These are phyloP conservation scores for Pempheris klunzingeri DNA, from an alignment of 2,797 vertebrate genomes.

Conservation along the genomic window DNA sequence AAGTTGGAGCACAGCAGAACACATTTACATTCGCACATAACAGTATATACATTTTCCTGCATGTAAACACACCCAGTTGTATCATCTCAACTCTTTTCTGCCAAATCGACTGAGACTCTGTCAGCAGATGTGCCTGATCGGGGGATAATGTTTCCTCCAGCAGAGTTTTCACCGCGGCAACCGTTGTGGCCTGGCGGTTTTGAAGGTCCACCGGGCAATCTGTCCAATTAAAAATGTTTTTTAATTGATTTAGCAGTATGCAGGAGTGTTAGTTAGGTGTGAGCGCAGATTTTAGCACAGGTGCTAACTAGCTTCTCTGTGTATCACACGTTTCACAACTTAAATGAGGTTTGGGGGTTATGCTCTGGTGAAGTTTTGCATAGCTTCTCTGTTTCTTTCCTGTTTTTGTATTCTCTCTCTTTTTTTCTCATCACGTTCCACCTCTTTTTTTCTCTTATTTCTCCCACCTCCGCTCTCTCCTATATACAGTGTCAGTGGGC, in stretches of 20 bases:
- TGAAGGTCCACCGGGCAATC: slow-evolving; percentile 60
- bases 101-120: slow-evolving; percentile 32
- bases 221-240: slow-evolving; percentile 80
- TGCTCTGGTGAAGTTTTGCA: slow-evolving; percentile 45
- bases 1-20: slow-evolving; percentile 24
- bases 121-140: slow-evolving; percentile 21
- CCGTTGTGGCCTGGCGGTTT: slow-evolving; percentile 40
- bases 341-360: slow-evolving; percentile 54
- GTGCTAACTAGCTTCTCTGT: slow-evolving; percentile 80
- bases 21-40: not conserved
- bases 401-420: slow-evolving; percentile 11
- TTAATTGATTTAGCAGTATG: slow-evolving; percentile 74
- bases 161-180: slow-evolving; percentile 33
- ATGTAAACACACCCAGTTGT: not conserved
- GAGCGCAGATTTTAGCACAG: slow-evolving; percentile 61
- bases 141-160: slow-evolving; percentile 20
- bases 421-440: slow-evolving; percentile 1
- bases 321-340: slow-evolving; percentile 66
- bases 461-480: slow-evolving; percentile 18
- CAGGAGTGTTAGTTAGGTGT: slow-evolving; percentile 76
- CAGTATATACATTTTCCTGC: not conserved
- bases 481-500: slow-evolving; percentile 92
- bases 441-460: slow-evolving; percentile 13
- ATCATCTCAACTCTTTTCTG: slow-evolving; percentile 25
- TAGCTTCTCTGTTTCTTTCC: not conserved